Evolutionary conservation across 2,888 invertebrate genomes (phyloP), one percentile per base, ranked within the genome.

Genomic region (Cataglyphis livida): DNA sequence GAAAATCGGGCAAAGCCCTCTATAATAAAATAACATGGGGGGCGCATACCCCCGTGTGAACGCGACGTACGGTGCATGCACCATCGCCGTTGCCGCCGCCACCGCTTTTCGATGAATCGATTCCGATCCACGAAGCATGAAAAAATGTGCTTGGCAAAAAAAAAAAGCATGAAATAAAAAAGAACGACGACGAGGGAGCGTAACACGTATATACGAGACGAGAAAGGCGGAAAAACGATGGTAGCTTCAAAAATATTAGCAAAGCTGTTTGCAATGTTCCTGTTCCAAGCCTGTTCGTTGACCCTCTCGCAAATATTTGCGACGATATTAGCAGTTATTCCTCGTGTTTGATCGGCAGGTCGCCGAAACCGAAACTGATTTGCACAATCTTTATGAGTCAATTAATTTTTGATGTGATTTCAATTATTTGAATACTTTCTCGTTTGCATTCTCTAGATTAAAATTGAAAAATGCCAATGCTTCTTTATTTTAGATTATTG

Each of bases 111-210:
- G 84, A 81, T 62, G 75, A 84, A 76, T 85, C 81, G 83, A 81
- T 83, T 82, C 71, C 71, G 65, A 88, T 84, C 65, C 82, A 78
- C 68, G 84, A 66, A 78, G 74, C 81, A 75, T 75, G 83, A 78
- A 84, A 88, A 85, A 79, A 83, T 79, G 66, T 66, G 59, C 78
- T 54, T 64, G 71, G 44, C 10, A 70, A 82, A 78, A 83, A 74
- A n/a, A 44, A 68, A 64, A 62, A 41, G 25, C 32, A 59, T 73
- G 25, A 74, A 78, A 79, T 79, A 57, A 82, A 68, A 62, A 64
- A 66, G 21, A 59, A 21, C 41, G 66, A 25, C 73, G 12, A 62
- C 12, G 71, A 21, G 21, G 44, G 51, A 61, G 25, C 35, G 61
- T 38, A 76, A 41, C 54, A 64, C 54, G 68, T 35, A 21, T 28